Evolutionary conservation across 2,888 invertebrate genomes (phyloP).

Genomic region (Drosophila cyrtoloma): DNA sequence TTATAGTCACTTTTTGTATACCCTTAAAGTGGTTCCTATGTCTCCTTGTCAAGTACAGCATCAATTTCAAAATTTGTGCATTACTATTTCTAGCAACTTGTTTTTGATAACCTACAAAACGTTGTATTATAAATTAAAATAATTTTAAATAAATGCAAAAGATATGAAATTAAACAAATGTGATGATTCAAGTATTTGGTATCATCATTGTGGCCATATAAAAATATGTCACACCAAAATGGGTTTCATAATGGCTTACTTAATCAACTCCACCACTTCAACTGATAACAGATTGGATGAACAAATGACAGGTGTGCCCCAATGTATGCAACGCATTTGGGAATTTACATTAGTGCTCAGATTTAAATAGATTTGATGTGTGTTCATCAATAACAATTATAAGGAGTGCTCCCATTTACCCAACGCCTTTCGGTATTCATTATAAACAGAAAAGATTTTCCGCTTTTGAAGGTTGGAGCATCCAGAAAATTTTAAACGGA

Average conservation of each 20-base stretch:
- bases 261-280: no score
- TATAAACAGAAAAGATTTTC: neutral
- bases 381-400: neutral
- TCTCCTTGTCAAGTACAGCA: neutral
- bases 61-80: neutral
- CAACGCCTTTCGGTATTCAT: neutral
- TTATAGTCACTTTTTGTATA: conserved; percentile 25
- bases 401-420: neutral
- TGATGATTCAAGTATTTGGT: rapidly evolving
- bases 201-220: neutral
- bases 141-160: neutral
- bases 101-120: neutral
- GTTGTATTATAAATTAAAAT: rapidly evolving
- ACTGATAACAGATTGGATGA: neutral
- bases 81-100: neutral
- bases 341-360: neutral
- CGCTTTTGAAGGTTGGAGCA: neutral
- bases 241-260: no score
- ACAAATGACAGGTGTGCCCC: no score
- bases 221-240: neutral
- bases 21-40: conserved; percentile 1
- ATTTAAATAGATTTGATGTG: neutral
- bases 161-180: neutral
- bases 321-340: no score
- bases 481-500: neutral